Evolutionary conservation across 2,797 vertebrate species (phyloP).

Genomic region (Ptychadena robeensis): DNA sequence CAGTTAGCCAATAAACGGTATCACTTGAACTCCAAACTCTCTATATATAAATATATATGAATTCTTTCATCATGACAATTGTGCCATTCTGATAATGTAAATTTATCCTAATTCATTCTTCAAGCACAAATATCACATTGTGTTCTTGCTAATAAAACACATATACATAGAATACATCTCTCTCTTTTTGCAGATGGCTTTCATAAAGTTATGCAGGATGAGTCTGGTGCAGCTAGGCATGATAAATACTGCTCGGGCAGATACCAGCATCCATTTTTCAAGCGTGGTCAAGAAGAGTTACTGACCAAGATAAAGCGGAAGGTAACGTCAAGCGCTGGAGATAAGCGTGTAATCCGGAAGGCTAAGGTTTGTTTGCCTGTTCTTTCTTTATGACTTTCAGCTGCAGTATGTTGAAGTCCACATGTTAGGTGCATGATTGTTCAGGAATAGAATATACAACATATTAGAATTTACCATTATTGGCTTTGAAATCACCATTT

Average conservation of each 20-base stretch:
- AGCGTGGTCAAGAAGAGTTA: constrained; percentile 77
- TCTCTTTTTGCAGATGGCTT: constrained; percentile 75
- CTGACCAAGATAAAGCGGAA: constrained; percentile 81
- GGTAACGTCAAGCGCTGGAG: constrained; percentile 63
- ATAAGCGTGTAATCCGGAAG: constrained; percentile 28
- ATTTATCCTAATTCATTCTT: too few species aligned
- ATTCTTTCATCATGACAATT: too few species aligned
- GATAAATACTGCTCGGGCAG: constrained; percentile 77
- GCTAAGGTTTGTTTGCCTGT: constrained; percentile 24
- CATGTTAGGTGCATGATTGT: not conserved
- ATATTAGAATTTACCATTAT: too few species aligned
- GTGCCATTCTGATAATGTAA: too few species aligned
- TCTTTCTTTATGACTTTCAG: constrained; percentile 5
- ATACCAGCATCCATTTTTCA: constrained; percentile 78
- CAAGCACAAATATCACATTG: too few species aligned
- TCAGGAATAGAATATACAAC: too few species aligned
- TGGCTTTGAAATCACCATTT: too few species aligned
- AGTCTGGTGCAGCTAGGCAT: constrained; percentile 76
- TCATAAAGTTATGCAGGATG: constrained; percentile 77
- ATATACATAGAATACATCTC: too few species aligned
- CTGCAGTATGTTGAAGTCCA: not conserved
- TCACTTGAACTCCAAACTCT: too few species aligned
- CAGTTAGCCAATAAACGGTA: too few species aligned
- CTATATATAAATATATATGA: too few species aligned
- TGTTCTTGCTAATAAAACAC: too few species aligned